Base-by-base conservation (phyloP, 2,113 vertebrate species). In the Macroglossus sobrinus region DNA sequence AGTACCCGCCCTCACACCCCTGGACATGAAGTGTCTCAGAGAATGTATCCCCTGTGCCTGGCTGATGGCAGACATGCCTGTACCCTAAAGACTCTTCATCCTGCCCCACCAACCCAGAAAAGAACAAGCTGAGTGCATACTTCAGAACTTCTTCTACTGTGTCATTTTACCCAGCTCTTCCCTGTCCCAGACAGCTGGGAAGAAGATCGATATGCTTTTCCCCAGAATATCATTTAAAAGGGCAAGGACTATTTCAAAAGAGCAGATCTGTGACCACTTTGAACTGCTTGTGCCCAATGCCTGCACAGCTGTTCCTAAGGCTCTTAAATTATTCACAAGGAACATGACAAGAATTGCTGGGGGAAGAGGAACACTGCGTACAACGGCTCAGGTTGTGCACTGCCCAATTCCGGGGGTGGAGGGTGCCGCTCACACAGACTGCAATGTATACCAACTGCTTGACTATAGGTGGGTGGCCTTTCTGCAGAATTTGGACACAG, bases 241-340 rank as follows among this genome's bases (percentile, higher is more conserved):
- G 85, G 28, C 75, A 79, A 40, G 33, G 35, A 19, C 10, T 40
- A 1, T 97, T 97, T 95, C 79, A 59, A 61, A 91, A 95, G 89
- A 74, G 35, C 74, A 80, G 13, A 18, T 69, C 66, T 69, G 40
- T 16, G 72, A 82, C 76, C 78, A 64, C 47, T 92, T 35, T 75
- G 91, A 86, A 79, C 59, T 24, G 38, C 64, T 35, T 16, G 4
- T 38, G 30, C 78, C 61, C 19, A 35, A 1, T 8, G 19, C 53
- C 43, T 47, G 45, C 66, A n/a, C 61, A 95, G 76, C 71, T 93
- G 59, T 84, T 76, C 59, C 66, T 19, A 15, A 84, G 89, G 35
- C 22, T 53, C 45, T 96, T 96, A 35, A 40, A 74, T 93, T 93
- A 95, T 82, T 89, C 69, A 90, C 38, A 16, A 63, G 53, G 78